phyloP scores from a whole-genome alignment of 2,888 invertebrate species.

The Meiosimyza platycephala region DNA sequence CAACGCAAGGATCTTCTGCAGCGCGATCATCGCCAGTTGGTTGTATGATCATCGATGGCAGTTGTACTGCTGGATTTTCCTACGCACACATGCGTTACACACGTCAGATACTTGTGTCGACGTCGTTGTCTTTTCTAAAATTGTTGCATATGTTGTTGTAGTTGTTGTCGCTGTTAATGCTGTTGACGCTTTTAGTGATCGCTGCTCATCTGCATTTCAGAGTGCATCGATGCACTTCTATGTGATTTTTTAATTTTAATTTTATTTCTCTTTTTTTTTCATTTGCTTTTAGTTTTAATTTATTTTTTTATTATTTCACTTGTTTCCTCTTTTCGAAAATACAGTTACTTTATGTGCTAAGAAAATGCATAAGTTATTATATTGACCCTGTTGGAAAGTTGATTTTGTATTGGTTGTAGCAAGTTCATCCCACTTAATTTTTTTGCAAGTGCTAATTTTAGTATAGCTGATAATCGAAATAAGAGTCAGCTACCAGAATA shows the following conservation, averaged over 20 bases:
- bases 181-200: slow-evolving; percentile 33
- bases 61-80: slow-evolving; percentile 38
- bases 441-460: too few relatives aligned
- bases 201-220: slow-evolving; percentile 25
- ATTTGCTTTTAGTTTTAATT: slow-evolving; percentile 17
- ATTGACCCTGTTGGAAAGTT: slow-evolving; percentile 42
- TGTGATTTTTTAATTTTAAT: slow-evolving; percentile 29
- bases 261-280: slow-evolving; percentile 30
- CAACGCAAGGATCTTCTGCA: slow-evolving; percentile 42
- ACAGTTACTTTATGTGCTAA: slow-evolving; percentile 20
- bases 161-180: slow-evolving; percentile 35
- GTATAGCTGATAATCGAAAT: too few relatives aligned
- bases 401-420: neutral
- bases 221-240: slow-evolving; percentile 1
- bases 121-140: slow-evolving; percentile 35
- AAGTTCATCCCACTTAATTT: too few relatives aligned
- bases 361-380: slow-evolving; percentile 10
- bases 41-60: slow-evolving; percentile 15
- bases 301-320: neutral
- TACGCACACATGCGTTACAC: slow-evolving; percentile 17
- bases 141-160: slow-evolving; percentile 7
- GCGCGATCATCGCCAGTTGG: slow-evolving; percentile 4
- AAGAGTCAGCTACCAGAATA: too few relatives aligned
- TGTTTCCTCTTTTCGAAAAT: slow-evolving; percentile 19
- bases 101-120: slow-evolving; percentile 20